phyloP scores from a whole-genome alignment of 1,140 invertebrate species.

The Orchestia grillus region DNA sequence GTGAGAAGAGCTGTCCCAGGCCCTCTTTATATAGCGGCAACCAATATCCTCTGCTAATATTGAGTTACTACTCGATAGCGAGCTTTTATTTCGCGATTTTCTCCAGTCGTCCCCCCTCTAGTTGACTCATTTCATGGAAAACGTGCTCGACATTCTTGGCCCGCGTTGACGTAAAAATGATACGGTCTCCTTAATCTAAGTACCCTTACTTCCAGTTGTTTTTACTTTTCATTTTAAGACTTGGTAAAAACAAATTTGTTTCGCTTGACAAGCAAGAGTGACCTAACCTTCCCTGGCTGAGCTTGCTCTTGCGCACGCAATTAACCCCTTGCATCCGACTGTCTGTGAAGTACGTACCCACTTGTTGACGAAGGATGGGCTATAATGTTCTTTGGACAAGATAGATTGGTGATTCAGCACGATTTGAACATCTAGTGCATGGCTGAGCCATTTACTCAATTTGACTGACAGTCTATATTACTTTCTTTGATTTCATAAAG shows the following conservation, averaged over 20 bases:
- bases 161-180: neutral
- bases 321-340: neutral
- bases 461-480: no score
- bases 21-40: conserved; percentile 2
- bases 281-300: neutral
- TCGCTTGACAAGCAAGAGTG: neutral
- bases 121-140: neutral
- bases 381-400: neutral
- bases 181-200: neutral
- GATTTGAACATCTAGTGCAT: no score
- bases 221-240: neutral
- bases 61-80: neutral
- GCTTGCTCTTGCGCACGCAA: neutral
- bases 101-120: neutral
- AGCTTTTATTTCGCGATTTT: neutral
- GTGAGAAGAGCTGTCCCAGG: neutral
- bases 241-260: neutral
- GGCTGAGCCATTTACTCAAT: no score
- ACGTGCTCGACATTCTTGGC: neutral
- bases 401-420: no score
- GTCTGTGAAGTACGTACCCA: neutral
- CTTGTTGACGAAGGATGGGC: neutral
- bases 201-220: neutral
- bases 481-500: no score
- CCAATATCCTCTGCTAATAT: conserved; percentile 20